phyloP scores from a whole-genome alignment of 2,113 vertebrate species.

The Phoenicopterus ruber region DNA sequence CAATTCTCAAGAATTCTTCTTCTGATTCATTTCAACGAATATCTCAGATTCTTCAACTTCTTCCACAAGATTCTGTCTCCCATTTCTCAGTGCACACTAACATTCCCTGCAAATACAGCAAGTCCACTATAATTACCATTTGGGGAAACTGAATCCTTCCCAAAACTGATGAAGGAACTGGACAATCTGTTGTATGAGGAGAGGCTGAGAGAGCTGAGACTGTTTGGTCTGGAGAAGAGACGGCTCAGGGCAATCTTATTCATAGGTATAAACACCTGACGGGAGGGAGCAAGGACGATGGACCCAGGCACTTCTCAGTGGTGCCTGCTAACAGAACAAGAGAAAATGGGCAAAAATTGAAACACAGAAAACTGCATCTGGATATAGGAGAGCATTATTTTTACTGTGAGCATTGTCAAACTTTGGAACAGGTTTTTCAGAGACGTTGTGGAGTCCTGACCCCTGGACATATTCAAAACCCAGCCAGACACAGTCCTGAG shows the following conservation, averaged over 20 bases:
- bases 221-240: neutral
- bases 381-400: neutral
- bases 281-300: neutral
- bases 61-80: neutral
- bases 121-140: neutral
- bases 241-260: neutral
- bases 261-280: neutral
- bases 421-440: neutral
- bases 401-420: neutral
- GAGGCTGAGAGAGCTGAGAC: neutral
- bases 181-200: neutral
- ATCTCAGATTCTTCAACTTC: neutral
- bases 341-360: neutral
- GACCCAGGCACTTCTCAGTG: neutral
- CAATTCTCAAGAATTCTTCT: neutral
- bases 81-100: neutral
- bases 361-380: neutral
- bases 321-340: neutral
- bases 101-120: neutral
- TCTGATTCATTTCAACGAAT: neutral
- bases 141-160: neutral
- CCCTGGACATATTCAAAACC: neutral
- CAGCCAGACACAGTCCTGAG: neutral
- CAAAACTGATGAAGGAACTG: neutral
- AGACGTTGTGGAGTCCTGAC: accelerated